Evolutionary conservation across 2,888 invertebrate genomes (phyloP).

Genomic region (Junonia oenone): DNA sequence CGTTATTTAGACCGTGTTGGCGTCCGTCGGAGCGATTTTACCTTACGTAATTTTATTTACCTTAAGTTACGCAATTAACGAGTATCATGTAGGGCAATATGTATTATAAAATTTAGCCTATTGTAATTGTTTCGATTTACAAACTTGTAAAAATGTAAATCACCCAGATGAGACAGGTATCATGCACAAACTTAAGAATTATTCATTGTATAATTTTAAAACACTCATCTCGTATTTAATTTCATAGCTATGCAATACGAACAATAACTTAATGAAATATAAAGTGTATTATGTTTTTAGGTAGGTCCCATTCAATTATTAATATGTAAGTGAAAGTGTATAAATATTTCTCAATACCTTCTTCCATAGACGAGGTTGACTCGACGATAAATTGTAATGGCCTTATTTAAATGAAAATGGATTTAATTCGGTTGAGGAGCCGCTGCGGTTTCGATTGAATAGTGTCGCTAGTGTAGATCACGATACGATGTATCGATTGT

Average conservation of each 20-base stretch:
- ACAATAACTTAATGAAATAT: constrained; percentile 52
- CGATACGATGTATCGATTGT: constrained; percentile 41
- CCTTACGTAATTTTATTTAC: constrained; percentile 56
- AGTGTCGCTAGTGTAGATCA: constrained; percentile 66
- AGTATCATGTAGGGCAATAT: constrained; percentile 59
- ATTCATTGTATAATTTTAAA: constrained; percentile 47
- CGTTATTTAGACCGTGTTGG: constrained; percentile 28
- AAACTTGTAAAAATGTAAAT: constrained; percentile 64
- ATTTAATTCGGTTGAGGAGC: constrained; percentile 36
- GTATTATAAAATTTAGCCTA: constrained; percentile 66
- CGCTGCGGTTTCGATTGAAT: constrained; percentile 31
- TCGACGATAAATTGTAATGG: constrained; percentile 51
- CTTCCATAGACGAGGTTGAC: constrained; percentile 52
- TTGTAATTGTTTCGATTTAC: constrained; percentile 56
- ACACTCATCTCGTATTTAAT: constrained; percentile 46
- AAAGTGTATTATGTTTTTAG: constrained; percentile 52
- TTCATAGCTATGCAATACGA: constrained; percentile 56
- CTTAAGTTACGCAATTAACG: constrained; percentile 56
- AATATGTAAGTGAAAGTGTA: constrained; percentile 72
- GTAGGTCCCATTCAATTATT: constrained; percentile 75
- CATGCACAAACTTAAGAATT: constrained; percentile 72
- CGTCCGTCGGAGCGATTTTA: constrained; percentile 47
- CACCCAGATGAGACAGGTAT: constrained; percentile 58
- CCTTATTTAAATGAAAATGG: constrained; percentile 57
- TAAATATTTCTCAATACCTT: constrained; percentile 65